phyloP scores from a whole-genome alignment of 2,113 vertebrate genomes.

The Oryzias melastigma region DNA sequence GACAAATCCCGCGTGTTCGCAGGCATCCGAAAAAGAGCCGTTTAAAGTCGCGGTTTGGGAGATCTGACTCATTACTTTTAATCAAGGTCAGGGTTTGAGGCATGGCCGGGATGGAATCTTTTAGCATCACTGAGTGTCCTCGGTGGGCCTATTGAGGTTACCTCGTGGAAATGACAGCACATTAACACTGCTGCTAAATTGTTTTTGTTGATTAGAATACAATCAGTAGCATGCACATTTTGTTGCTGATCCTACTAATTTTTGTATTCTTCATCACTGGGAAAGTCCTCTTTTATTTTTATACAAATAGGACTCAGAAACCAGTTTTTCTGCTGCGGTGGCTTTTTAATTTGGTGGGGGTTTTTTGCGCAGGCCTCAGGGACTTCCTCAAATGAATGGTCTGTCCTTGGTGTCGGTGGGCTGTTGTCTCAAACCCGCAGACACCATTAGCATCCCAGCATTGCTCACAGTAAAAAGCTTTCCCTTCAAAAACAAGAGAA shows the following conservation, averaged over 20 bases:
- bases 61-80: constrained; percentile 13
- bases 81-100: constrained; percentile 11
- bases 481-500: not conserved
- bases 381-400: constrained; percentile 46
- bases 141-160: not conserved
- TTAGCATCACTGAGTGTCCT: not conserved
- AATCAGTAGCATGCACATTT: no score
- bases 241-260: no score
- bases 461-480: constrained; percentile 28
- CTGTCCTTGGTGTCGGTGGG: constrained; percentile 26
- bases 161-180: not conserved
- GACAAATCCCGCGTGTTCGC: constrained; percentile 10
- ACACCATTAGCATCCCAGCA: constrained; percentile 23
- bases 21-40: constrained; percentile 35
- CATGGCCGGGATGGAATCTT: not conserved
- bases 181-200: not conserved
- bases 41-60: constrained; percentile 35
- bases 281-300: not conserved
- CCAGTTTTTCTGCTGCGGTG: constrained; percentile 16
- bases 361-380: constrained; percentile 42
- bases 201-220: not conserved
- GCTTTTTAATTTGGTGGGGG: constrained; percentile 51
- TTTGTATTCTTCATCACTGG: constrained; percentile 6
- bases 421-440: constrained; percentile 32
- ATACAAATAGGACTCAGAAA: constrained; percentile 13